Evolutionary conservation across 2,797 vertebrate species (phyloP).

Genomic region (Hybognathus amarus): DNA sequence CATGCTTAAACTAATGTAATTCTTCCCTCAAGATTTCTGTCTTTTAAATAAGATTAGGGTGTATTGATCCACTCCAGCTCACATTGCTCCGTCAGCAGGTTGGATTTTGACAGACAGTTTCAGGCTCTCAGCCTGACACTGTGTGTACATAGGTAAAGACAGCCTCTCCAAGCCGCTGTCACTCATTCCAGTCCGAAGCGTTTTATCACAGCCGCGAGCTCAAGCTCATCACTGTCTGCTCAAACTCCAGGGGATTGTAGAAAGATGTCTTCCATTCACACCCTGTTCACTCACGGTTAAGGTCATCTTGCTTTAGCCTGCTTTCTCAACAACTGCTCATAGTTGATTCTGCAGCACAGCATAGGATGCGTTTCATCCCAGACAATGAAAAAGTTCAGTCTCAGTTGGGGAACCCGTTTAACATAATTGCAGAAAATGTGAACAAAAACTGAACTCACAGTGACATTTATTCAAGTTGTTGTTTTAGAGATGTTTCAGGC

Average conservation of each 20-base stretch:
- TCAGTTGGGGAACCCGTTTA: not conserved
- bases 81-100: slow-evolving; percentile 37
- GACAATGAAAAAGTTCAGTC: not conserved
- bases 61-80: slow-evolving; percentile 21
- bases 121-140: slow-evolving; percentile 37
- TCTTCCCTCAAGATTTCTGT: slow-evolving; percentile 43
- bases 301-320: slow-evolving; percentile 47
- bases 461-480: slow-evolving; percentile 35
- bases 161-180: slow-evolving; percentile 33
- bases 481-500: slow-evolving; percentile 28
- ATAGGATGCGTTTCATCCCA: not conserved
- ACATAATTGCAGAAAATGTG: slow-evolving; percentile 10
- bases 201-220: slow-evolving; percentile 37
- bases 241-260: slow-evolving; percentile 37
- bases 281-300: slow-evolving; percentile 35
- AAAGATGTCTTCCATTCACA: slow-evolving; percentile 55
- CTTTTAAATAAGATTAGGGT: slow-evolving; percentile 52
- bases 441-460: slow-evolving; percentile 3
- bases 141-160: slow-evolving; percentile 44
- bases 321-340: slow-evolving; percentile 31
- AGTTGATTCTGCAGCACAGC: slow-evolving; percentile 29
- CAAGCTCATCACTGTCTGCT: slow-evolving; percentile 42
- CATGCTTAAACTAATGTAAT: slow-evolving; percentile 15
- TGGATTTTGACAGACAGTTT: slow-evolving; percentile 49
- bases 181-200: slow-evolving; percentile 24